Base-by-base conservation (phyloP, 2,888 invertebrate genomes). In the Microctonus hyperodae region DNA sequence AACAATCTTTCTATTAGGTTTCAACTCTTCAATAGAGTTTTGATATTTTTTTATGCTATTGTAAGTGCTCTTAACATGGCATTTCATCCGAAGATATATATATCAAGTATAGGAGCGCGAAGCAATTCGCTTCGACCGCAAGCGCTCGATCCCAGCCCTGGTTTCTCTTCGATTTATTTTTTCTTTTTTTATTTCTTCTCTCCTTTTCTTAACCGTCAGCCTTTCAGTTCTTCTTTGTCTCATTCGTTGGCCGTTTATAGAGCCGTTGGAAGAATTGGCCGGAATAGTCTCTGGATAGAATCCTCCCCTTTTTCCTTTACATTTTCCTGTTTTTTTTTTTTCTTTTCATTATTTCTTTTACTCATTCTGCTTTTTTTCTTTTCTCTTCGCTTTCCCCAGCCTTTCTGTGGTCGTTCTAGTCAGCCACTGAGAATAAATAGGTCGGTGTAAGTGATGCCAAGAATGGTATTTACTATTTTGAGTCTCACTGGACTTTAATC, bases 401-500 rank as follows among this genome's bases (percentile, higher is more conserved):
- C 44, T 23, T 44, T 20, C 16, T 23, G 13, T 16, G 60, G 33
- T 56, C 56, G 16, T n/a, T 35, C 37, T 51, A 51, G 51, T 51
- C 51, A 51, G 20, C 53, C 64, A 63, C 63, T 65, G 61, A 64
- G 60, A 70, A 70, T 66, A 72, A 72, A 72, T 69, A 69, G 72
- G 64, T 67, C 66, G 65, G 37, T 56, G 51, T 64, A 58, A 61
- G 61, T 65, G 61, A 66, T 62, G 67, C 67, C 59, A 65, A 64
- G 64, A 69, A 69, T 70, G 70, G 65, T 69, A 67, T 72, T 70
- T 70, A 64, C 67, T 72, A 70, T 70, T 72, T 70, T 66, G 64
- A 69, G 64, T 50, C 61, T 50, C 59, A n/a, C 51, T 51, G 25
- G 51, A 51, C 25, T 51, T 23, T n/a, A 51, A 51, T 51, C 64